Evolutionary conservation across 2,113 vertebrate genomes (phyloP).

Genomic region (Mesitornis unicolor): DNA sequence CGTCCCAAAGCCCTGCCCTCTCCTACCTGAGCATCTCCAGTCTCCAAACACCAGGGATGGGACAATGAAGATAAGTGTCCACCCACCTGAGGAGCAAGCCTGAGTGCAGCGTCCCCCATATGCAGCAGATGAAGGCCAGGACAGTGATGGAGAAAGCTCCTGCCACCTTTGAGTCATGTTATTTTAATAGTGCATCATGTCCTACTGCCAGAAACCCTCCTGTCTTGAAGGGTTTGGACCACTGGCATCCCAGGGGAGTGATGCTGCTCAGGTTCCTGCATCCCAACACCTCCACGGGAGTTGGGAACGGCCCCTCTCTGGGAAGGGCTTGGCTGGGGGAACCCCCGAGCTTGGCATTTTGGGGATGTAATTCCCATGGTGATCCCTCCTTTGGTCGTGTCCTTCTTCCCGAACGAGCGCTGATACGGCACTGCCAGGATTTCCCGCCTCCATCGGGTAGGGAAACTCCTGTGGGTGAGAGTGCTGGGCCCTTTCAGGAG

Average conservation of each 20-base stretch:
- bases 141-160: background rate
- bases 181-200: accelerated
- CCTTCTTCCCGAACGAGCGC: background rate
- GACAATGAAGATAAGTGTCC: accelerated
- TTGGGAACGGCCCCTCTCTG: background rate
- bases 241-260: accelerated
- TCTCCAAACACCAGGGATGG: accelerated
- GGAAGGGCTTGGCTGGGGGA: background rate
- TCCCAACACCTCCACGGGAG: accelerated
- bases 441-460: constrained; percentile 12
- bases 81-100: background rate
- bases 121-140: accelerated
- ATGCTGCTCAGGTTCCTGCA: background rate
- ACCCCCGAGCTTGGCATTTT: accelerated
- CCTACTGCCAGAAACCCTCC: background rate
- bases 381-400: background rate
- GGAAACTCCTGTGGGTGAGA: constrained; percentile 6
- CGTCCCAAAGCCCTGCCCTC: background rate
- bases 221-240: background rate
- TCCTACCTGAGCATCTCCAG: accelerated
- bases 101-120: too few species aligned
- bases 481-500: background rate
- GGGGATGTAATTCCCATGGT: background rate
- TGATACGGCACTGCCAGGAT: background rate
- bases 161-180: background rate